These are phyloP conservation scores for Lethenteron reissneri DNA, from an alignment of 2,113 vertebrate species.

Conservation along the genomic window DNA sequence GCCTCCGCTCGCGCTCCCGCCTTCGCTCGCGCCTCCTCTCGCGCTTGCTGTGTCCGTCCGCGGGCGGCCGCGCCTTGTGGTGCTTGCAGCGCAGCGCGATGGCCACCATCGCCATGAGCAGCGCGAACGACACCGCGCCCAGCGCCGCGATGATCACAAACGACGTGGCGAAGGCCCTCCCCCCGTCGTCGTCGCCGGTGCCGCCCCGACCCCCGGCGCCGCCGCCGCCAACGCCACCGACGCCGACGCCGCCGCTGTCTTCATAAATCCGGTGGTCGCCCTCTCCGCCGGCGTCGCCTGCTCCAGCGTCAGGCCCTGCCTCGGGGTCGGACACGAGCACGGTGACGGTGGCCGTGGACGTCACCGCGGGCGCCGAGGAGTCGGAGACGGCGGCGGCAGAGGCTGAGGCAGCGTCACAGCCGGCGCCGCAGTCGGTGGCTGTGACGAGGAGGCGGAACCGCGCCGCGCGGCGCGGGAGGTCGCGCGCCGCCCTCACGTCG, in stretches of 20 bases:
- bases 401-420: too few species aligned
- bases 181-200: constrained; percentile 23
- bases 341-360: constrained; percentile 59
- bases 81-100: constrained; percentile 82
- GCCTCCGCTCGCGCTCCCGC: too few species aligned
- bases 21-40: too few species aligned
- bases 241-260: constrained; percentile 13
- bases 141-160: constrained; percentile 85
- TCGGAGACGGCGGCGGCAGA: constrained; percentile 41
- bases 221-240: background rate
- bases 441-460: constrained; percentile 38
- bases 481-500: constrained; percentile 67
- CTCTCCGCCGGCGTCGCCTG: constrained; percentile 17
- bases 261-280: constrained; percentile 3
- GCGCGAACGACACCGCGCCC: constrained; percentile 77
- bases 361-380: constrained; percentile 75
- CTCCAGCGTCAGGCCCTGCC: constrained; percentile 17
- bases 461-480: constrained; percentile 54
- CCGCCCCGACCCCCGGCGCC: constrained; percentile 18
- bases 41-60: too few species aligned
- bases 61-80: constrained; percentile 42
- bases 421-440: too few species aligned
- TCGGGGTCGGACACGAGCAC: constrained; percentile 59
- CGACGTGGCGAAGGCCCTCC: constrained; percentile 16
- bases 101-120: constrained; percentile 84